These are phyloP conservation scores for Perccottus glenii DNA, from an alignment of 2,113 vertebrate genomes.

Conservation along the genomic window DNA sequence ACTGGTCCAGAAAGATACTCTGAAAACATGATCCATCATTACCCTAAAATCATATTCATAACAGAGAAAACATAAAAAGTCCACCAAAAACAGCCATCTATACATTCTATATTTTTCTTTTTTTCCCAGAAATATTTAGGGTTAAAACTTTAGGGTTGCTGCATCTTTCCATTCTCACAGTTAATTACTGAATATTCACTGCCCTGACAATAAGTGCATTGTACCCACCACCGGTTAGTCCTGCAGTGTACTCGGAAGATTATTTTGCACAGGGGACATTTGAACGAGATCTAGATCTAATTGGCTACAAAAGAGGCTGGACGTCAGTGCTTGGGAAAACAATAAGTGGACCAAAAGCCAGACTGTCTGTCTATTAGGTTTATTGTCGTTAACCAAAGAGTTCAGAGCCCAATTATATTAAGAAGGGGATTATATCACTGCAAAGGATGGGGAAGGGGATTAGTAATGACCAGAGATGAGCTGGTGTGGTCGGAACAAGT, in stretches of 20 bases:
- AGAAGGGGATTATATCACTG: constrained; percentile 61
- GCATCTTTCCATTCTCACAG: neutral
- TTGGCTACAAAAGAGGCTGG: constrained; percentile 37
- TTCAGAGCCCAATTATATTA: constrained; percentile 65
- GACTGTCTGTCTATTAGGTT: constrained; percentile 48
- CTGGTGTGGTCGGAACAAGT: neutral
- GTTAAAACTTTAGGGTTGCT: too few relatives aligned
- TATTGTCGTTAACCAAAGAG: constrained; percentile 53
- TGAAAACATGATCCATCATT: neutral
- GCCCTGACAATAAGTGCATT: neutral
- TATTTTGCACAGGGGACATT: constrained; percentile 22
- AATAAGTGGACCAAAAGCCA: constrained; percentile 47
- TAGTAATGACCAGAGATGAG: constrained; percentile 25
- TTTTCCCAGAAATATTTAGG: too few relatives aligned
- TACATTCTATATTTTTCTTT: constrained; percentile 8
- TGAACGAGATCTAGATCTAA: constrained; percentile 39
- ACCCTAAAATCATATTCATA: neutral
- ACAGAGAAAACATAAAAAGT: constrained; percentile 18
- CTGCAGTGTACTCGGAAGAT: constrained; percentile 25
- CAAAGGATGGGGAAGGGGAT: constrained; percentile 30
- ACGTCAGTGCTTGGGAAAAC: constrained; percentile 21
- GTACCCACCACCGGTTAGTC: too few relatives aligned
- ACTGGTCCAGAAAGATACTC: constrained; percentile 3
- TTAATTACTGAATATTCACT: constrained; percentile 1
- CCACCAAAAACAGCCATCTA: neutral